Evolutionary conservation across 2,888 invertebrate genomes (phyloP).

Genomic region (Marronus borbonicus): DNA sequence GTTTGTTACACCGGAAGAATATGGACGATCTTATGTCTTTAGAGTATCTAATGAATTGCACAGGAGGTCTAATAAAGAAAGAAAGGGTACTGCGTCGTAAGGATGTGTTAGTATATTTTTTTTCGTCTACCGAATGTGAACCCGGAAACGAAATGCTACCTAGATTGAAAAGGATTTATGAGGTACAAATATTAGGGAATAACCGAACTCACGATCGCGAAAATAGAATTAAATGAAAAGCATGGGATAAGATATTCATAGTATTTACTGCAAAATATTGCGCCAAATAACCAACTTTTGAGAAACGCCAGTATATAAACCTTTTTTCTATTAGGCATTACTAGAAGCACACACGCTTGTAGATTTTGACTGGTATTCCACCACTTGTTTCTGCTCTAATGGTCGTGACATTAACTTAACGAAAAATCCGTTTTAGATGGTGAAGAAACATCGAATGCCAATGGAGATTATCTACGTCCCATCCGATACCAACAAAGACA

Average conservation of each 20-base stretch:
- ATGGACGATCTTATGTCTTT: slow-evolving; percentile 45
- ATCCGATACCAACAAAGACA: slow-evolving; percentile 33
- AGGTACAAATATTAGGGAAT: slow-evolving; percentile 52
- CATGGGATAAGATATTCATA: no score
- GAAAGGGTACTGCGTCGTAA: slow-evolving; percentile 57
- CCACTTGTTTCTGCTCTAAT: not conserved
- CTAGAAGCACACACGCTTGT: no score
- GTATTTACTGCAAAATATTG: no score
- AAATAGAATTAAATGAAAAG: no score
- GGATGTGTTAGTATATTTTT: slow-evolving; percentile 59
- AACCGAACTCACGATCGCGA: no score
- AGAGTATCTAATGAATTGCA: slow-evolving; percentile 56
- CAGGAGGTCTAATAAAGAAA: slow-evolving; percentile 53
- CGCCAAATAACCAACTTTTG: no score
- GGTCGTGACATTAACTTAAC: no score
- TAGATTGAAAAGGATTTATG: slow-evolving; percentile 59
- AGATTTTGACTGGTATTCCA: not conserved
- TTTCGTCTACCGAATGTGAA: slow-evolving; percentile 59
- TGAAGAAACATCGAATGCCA: slow-evolving; percentile 31
- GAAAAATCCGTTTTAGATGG: slow-evolving; percentile 19
- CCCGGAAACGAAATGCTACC: slow-evolving; percentile 58
- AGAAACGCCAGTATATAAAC: no score
- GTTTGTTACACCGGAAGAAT: not conserved
- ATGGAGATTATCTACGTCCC: slow-evolving; percentile 50
- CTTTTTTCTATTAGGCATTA: no score